Base-by-base conservation (phyloP, 2,113 vertebrate genomes). In the Apaloderma vittatum region DNA sequence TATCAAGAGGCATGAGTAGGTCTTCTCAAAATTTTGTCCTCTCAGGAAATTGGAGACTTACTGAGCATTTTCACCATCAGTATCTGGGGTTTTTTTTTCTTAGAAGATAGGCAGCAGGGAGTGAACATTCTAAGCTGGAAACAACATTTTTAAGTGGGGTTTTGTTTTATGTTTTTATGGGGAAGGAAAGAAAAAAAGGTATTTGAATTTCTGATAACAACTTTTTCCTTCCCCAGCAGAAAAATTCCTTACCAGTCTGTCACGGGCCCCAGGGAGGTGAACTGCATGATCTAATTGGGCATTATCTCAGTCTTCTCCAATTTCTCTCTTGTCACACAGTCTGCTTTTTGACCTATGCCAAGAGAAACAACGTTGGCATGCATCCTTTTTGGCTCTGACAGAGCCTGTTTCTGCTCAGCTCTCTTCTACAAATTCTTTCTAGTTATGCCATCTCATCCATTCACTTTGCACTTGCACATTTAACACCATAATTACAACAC, bases 331-430 rank as follows among this genome's bases (percentile, higher is more conserved):
- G 94, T 96, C 95, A 94, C 88, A 91, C 95, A 94, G 91, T 75
- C 88, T 97, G 95, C 86, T 96, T 97, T 97, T 95, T 97, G 96
- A 97, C 94, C 94, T 97, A 94, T 93, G 96, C 96, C 94, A 92
- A 97, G 94, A 97, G 96, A 97, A 96, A 95, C 95, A 96, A 96
- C 73, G 0, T 94, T 97, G 97, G 95, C 94, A 95, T 95, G 94
- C 54, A 79, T 96, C 92, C 86, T 85, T 96, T 90, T 93, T 96
- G 97, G 95, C 94, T 94, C 92, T 94, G 71, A 95, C 68, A 81
- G 96, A 93, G 93, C 72, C 92, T 96, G 93, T 91, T 96, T 89
- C 94, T 95, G 86, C 94, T 96, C 95, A 85, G 94, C 80, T 95
- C 83, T 87, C 91, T 96, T 95, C 86, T 40, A 88, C 86, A 66